phyloP scores from a whole-genome alignment of 1,140 invertebrate genomes.

The Chironomus tepperi region DNA sequence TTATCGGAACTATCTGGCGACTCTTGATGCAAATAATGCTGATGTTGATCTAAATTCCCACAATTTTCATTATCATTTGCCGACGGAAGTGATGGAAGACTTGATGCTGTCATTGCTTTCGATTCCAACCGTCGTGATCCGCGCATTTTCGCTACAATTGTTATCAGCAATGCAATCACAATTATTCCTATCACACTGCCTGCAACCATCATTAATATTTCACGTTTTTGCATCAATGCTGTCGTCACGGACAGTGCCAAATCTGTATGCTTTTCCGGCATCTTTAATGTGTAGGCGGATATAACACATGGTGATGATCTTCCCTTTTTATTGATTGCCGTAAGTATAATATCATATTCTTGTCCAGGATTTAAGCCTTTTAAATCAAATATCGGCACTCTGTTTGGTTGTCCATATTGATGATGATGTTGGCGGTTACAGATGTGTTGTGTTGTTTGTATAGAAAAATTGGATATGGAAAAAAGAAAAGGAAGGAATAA shows the following conservation, averaged over 20 bases:
- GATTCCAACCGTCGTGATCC: neutral
- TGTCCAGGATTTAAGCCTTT: slow-evolving; percentile 51
- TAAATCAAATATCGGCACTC: slow-evolving; percentile 48
- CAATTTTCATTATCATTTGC: slow-evolving; percentile 12
- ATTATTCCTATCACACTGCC: neutral
- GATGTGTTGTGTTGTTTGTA: slow-evolving; percentile 32
- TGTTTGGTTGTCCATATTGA: slow-evolving; percentile 26
- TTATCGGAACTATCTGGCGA: slow-evolving; percentile 52
- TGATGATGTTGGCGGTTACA: slow-evolving; percentile 29
- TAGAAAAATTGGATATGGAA: neutral
- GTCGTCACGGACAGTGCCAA: neutral
- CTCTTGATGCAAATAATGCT: slow-evolving; percentile 14
- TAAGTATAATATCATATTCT: slow-evolving; percentile 52
- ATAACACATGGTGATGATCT: slow-evolving; percentile 46
- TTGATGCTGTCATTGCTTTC: slow-evolving; percentile 19
- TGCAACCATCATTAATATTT: slow-evolving; percentile 18
- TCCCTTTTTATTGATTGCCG: slow-evolving; percentile 58
- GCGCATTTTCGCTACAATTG: slow-evolving; percentile 2
- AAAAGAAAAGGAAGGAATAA: neutral
- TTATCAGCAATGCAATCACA: neutral
- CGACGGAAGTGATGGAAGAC: slow-evolving; percentile 26
- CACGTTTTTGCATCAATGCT: slow-evolving; percentile 31
- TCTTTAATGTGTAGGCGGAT: slow-evolving; percentile 55
- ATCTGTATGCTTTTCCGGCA: slow-evolving; percentile 63
- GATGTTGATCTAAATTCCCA: neutral